Conservation (phyloP, 2,797 vertebrate genomes). For the Molossus alvarezi region DNA sequence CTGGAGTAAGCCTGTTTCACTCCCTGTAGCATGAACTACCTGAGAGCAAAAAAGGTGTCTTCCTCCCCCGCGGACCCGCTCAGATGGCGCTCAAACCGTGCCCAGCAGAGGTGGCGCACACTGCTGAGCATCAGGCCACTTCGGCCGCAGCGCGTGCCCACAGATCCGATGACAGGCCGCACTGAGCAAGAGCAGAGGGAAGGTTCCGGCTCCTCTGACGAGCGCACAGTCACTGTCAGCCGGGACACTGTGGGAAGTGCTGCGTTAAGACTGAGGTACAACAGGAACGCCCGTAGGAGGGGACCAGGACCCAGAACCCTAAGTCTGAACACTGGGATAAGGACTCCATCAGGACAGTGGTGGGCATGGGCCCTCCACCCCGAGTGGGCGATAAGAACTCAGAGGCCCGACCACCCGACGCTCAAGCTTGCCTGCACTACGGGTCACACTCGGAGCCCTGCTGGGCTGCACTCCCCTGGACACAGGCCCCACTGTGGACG, state of each 20-base stretch:
- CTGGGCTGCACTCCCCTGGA: not conserved
- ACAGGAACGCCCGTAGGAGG: not conserved
- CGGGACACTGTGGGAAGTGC: not conserved
- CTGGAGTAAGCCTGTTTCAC: not conserved
- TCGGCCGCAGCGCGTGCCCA: not conserved
- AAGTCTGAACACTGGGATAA: not conserved
- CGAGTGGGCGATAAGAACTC: not conserved
- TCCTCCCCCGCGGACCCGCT: not conserved
- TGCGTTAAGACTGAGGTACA: not conserved
- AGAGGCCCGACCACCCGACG: not conserved
- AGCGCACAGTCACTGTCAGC: not conserved
- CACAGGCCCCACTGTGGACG: not conserved
- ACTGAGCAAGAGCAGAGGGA: not conserved
- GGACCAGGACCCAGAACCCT: not conserved
- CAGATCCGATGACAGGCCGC: not conserved
- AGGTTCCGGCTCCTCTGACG: not conserved
- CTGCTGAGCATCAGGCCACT: too few species aligned
- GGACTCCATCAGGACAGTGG: not conserved
- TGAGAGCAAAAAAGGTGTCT: not conserved
- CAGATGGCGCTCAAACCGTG: not conserved
- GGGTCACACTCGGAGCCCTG: not conserved
- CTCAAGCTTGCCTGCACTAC: not conserved
- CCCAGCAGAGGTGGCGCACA: not conserved
- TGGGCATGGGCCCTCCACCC: not conserved
- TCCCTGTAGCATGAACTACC: not conserved